Evolutionary conservation across 2,797 vertebrate genomes (phyloP).

Genomic region (Florisuga fusca): DNA sequence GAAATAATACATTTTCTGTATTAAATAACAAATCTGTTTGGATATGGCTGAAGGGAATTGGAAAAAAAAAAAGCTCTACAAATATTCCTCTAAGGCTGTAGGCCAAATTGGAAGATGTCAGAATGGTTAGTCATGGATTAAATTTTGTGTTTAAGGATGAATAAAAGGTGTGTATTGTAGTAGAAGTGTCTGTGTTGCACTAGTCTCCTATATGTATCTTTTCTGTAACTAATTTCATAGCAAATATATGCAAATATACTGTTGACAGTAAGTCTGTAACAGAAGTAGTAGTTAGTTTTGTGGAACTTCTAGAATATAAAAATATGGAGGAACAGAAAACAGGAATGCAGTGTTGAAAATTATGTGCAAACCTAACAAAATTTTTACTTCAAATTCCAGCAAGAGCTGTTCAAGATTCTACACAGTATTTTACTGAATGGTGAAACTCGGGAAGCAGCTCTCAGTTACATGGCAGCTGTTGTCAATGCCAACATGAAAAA

Average conservation of each 20-base stretch:
- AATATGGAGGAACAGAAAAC: neutral
- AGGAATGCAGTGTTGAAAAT: neutral
- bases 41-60: neutral
- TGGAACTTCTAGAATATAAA: neutral
- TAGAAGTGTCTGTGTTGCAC: neutral
- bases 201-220: neutral
- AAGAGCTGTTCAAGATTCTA: slow-evolving; percentile 96
- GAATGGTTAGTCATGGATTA: neutral
- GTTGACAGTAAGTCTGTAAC: neutral
- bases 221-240: neutral
- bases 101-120: neutral
- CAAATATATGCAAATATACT: neutral
- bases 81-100: neutral
- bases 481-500: slow-evolving; percentile 98
- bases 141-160: neutral
- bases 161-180: neutral
- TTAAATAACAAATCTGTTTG: neutral
- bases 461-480: slow-evolving; percentile 94
- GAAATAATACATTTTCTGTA: neutral
- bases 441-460: slow-evolving; percentile 94
- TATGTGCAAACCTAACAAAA: neutral
- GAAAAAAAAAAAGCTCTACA: neutral
- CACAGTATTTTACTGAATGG: slow-evolving; percentile 95
- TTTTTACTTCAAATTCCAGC: slow-evolving; percentile 78
- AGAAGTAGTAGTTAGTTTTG: neutral